phyloP scores from a whole-genome alignment of 2,888 invertebrate genomes.

The Dysmachus trigonus region DNA sequence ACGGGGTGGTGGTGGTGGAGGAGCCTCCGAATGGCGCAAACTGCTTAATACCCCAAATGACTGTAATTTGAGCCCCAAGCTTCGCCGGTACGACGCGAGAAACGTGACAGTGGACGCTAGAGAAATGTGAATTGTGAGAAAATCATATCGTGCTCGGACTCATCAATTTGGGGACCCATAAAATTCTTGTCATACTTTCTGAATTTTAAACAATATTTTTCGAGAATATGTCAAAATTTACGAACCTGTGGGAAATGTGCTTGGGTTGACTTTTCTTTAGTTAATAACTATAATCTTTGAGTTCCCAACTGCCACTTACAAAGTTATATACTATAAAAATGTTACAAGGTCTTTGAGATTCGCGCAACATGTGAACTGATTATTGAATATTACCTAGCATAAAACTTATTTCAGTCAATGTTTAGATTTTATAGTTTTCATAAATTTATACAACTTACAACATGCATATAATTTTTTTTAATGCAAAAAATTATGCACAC shows the following conservation, averaged over 20 bases:
- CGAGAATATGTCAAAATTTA: neutral
- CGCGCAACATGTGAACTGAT: too few relatives aligned
- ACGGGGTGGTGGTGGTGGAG: too few relatives aligned
- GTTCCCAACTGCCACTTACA: too few relatives aligned
- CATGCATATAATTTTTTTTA: too few relatives aligned
- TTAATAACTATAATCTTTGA: too few relatives aligned
- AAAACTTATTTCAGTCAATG: too few relatives aligned
- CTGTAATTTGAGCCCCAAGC: constrained; percentile 21
- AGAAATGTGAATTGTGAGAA: neutral
- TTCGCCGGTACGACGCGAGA: neutral
- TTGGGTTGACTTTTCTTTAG: neutral
- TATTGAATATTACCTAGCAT: too few relatives aligned
- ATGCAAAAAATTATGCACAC: too few relatives aligned
- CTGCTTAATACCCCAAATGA: constrained; percentile 32
- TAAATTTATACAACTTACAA: too few relatives aligned
- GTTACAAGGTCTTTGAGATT: too few relatives aligned
- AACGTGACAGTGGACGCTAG: constrained; percentile 27
- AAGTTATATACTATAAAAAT: too few relatives aligned
- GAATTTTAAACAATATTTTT: neutral
- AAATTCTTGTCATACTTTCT: neutral
- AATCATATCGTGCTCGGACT: neutral
- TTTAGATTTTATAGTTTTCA: too few relatives aligned
- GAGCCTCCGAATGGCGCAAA: constrained; percentile 13
- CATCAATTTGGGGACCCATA: neutral
- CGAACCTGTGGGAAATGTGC: neutral